These are phyloP conservation scores for Drosophila santomea DNA, from an alignment of 1,140 invertebrate species.

Conservation along the genomic window DNA sequence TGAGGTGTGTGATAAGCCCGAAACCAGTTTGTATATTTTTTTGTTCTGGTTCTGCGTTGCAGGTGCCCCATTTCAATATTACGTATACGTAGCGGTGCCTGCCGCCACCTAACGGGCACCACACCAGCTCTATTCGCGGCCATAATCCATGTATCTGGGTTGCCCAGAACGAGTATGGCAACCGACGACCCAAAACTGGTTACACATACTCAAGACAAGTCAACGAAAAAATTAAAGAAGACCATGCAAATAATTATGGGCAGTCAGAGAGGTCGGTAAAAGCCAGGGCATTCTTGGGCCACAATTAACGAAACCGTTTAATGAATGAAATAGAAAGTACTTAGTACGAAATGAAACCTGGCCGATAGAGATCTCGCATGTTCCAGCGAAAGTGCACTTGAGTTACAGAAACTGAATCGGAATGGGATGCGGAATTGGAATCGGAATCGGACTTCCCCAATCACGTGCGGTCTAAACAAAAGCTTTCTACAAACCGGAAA, in stretches of 20 bases:
- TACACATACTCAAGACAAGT: conserved; percentile 5
- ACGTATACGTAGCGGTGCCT: conserved; percentile 60
- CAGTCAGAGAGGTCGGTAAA: conserved; percentile 38
- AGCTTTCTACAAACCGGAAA: conserved; percentile 71
- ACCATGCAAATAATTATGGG: conserved; percentile 45
- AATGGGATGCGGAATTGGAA: conserved; percentile 5
- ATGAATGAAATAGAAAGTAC: conserved; percentile 81
- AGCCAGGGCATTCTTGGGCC: conserved; percentile 51
- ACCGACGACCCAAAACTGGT: conserved; percentile 43
- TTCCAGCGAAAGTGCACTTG: conserved; percentile 66
- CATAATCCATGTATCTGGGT: conserved; percentile 71
- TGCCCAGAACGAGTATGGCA: conserved; percentile 50
- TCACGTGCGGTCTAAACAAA: conserved; percentile 46
- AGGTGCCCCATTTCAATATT: conserved; percentile 69
- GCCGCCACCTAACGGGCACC: conserved; percentile 29
- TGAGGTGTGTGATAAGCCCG: conserved; percentile 26
- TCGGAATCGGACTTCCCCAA: conserved; percentile 17
- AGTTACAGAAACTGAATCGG: background rate
- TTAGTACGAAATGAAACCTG: conserved; percentile 57
- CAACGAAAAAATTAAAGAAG: background rate
- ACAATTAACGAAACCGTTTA: conserved; percentile 53
- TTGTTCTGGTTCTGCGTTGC: conserved; percentile 49
- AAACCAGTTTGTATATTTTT: conserved; percentile 34
- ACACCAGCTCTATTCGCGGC: conserved; percentile 31
- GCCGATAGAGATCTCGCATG: conserved; percentile 52